These are phyloP conservation scores for Omphaloscelis lunosa DNA, from an alignment of 2,888 invertebrate genomes.

Conservation along the genomic window DNA sequence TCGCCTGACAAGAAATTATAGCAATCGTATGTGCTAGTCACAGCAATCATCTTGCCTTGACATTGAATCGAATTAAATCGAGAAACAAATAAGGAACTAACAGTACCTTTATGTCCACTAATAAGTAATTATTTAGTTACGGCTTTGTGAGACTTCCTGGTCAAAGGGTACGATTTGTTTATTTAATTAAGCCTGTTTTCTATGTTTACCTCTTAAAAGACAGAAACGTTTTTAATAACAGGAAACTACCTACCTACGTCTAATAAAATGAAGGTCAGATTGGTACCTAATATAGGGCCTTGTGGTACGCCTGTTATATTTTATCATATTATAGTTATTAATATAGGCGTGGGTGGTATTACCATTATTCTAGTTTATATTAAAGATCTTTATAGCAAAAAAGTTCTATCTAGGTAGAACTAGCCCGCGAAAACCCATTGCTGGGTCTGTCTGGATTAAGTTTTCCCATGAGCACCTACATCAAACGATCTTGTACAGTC, in stretches of 20 bases:
- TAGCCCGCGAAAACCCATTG: not conserved
- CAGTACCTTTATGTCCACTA: slow-evolving; percentile 43
- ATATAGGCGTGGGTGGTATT: not conserved
- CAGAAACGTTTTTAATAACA: slow-evolving; percentile 5
- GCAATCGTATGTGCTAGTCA: slow-evolving; percentile 13
- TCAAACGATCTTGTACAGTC: slow-evolving; percentile 17
- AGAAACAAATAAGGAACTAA: slow-evolving; percentile 57
- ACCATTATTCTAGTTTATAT: not conserved
- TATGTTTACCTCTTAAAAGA: slow-evolving; percentile 26
- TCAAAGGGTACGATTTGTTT: slow-evolving; percentile 51
- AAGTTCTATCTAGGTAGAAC: not conserved
- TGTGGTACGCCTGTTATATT: slow-evolving; percentile 26
- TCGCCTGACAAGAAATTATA: slow-evolving; percentile 27
- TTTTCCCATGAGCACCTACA: not conserved
- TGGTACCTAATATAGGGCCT: slow-evolving; percentile 34
- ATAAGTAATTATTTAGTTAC: slow-evolving; percentile 44
- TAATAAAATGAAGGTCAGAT: slow-evolving; percentile 34
- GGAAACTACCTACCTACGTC: not conserved
- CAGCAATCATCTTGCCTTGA: slow-evolving; percentile 42
- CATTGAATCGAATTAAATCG: slow-evolving; percentile 50
- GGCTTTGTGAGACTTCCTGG: slow-evolving; percentile 48
- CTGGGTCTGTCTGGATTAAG: not conserved
- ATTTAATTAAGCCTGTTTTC: slow-evolving; percentile 18
- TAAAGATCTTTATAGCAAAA: not conserved
- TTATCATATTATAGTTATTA: not conserved